Conservation (phyloP, 2,888 invertebrate species). For the Therioaphis trifolii region DNA sequence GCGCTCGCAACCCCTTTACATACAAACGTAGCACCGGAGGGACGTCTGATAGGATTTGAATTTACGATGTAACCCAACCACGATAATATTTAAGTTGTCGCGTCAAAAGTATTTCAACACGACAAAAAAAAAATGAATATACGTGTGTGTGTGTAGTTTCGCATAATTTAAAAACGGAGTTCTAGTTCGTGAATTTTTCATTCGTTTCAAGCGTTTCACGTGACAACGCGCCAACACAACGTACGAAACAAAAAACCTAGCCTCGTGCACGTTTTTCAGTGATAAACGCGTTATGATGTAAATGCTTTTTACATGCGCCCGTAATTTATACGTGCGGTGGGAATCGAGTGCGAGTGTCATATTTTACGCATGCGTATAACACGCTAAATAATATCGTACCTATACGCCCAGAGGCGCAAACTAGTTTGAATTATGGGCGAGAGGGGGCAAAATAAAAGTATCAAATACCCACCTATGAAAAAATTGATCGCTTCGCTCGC, state of each 20-base stretch:
- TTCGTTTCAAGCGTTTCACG: neutral
- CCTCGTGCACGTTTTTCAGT: neutral
- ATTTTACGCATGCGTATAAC: too few relatives aligned
- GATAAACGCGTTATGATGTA: neutral
- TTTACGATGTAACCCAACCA: slow-evolving; percentile 44
- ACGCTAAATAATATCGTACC: too few relatives aligned
- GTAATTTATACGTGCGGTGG: neutral
- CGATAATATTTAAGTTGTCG: slow-evolving; percentile 30
- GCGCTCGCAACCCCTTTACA: slow-evolving; percentile 23
- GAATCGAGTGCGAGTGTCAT: too few relatives aligned
- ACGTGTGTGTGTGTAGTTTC: neutral
- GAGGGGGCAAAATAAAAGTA: too few relatives aligned
- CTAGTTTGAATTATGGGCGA: too few relatives aligned
- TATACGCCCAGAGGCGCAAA: too few relatives aligned
- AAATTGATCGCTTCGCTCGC: too few relatives aligned
- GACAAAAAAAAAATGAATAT: neutral
- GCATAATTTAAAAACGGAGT: slow-evolving; percentile 24
- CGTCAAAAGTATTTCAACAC: slow-evolving; percentile 7
- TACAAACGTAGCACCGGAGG: neutral
- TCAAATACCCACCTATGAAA: too few relatives aligned
- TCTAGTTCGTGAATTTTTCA: neutral
- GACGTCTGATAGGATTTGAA: slow-evolving; percentile 53
- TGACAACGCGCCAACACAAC: neutral
- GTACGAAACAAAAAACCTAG: neutral
- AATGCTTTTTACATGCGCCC: neutral